A percentile compares a stretch with the other conserved stretches of the same genome.
phyloP scores from a whole-genome alignment of 2,113 vertebrate genomes.

The Chaetodon auriga region DNA sequence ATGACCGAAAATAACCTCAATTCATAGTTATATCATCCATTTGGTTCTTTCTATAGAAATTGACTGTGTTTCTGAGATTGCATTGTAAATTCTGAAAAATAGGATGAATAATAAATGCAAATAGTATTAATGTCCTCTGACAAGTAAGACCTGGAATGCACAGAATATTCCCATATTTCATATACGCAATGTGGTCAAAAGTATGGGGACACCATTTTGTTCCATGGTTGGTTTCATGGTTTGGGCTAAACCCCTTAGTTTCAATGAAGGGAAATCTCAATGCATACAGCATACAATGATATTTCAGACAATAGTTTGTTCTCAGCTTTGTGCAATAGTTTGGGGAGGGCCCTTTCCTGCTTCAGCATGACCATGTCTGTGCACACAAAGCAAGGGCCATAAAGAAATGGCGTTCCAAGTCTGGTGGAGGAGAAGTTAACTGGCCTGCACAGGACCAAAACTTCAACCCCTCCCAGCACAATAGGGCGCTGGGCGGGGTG shows the following conservation, averaged over 20 bases:
- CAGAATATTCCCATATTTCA: neutral
- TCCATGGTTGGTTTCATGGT: neutral
- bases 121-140: neutral
- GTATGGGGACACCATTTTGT: neutral
- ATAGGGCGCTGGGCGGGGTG: too few species aligned
- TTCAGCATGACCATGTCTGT: constrained; percentile 7
- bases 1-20: constrained; percentile 26
- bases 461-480: neutral
- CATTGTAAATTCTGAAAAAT: neutral
- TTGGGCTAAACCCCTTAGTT: neutral
- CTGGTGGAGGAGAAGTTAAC: neutral
- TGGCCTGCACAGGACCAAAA: neutral
- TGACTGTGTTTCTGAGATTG: neutral
- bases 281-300: neutral
- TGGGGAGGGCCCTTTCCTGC: neutral
- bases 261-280: neutral
- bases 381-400: neutral
- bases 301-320: neutral
- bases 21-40: neutral
- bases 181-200: neutral
- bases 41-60: neutral
- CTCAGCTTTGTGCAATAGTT: neutral
- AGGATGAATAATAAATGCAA: neutral
- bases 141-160: too few species aligned
- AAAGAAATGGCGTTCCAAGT: neutral